Base-by-base conservation (phyloP, 2,797 vertebrate genomes). In the Pampus argenteus region DNA sequence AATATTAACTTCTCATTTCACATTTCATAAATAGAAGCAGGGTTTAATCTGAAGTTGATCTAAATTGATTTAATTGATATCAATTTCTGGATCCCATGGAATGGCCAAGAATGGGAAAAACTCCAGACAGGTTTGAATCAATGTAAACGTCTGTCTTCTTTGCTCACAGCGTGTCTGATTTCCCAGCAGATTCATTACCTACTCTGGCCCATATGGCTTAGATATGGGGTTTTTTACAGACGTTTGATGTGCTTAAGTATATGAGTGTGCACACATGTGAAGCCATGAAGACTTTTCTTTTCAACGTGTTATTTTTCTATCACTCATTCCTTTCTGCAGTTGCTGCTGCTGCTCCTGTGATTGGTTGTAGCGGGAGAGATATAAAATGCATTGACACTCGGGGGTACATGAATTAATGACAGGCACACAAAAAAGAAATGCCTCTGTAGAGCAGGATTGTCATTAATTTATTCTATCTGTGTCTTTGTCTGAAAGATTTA, bases 381-480 rank as follows among this genome's bases (percentile, higher is more conserved):
- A 42, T 48, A 76, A 71, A 82, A 68, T 71, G 58, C 60, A 18
- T 55, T 48, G 68, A 77, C 79, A 71, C 78, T 79, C 73, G 50
- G 58, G 73, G 71, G 56, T 85, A 85, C 52, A 25, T 50, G 42
- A 88, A 86, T 89, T 84, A 84, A 81, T 86, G 88, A 85, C 82
- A 79, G 77, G 29, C 78, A 71, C 55, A 80, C 62, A 77, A 65
- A 67, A 72, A 82, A 66, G 29, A 59, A 68, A 73, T 54, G 22
- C 9, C 50, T 79, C 57, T 69, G 54, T 31, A 40, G 49, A 73
- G 71, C 56, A 58, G 58, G 67, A 42, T 55, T 78, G 67, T 74
- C 76, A 52, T 71, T 71, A 52, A 82, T 89, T 54, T 72, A 71
- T 83, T 70, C 66, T 79, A 25, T 23, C 42, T 49, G 6, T 44